A percentile compares a stretch with the other conserved stretches of the same genome.
These are phyloP conservation scores for Heliconius sara DNA, from an alignment of 2,888 invertebrate species.

Conservation along the genomic window DNA sequence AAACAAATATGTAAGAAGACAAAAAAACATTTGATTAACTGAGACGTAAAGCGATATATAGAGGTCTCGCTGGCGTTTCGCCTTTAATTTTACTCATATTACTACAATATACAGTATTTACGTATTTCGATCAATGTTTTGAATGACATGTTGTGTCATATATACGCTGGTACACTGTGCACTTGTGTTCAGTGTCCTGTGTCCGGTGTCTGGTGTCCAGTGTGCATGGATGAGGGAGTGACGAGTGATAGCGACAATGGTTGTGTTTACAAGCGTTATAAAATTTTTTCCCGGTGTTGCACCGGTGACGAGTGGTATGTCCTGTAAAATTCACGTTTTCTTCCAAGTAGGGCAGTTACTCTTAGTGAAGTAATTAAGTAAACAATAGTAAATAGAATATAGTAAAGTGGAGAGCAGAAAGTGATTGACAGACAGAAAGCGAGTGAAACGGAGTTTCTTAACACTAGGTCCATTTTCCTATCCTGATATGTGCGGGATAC, in stretches of 20 bases:
- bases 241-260: not conserved
- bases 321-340: not conserved
- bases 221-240: not conserved
- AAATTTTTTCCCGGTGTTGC: not conserved
- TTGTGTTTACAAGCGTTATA: constrained; percentile 2
- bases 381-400: no score
- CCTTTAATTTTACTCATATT: constrained; percentile 11
- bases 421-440: no score
- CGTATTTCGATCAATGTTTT: constrained; percentile 21
- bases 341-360: not conserved
- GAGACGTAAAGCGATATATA: not conserved
- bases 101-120: not conserved
- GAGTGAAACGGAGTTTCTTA: no score
- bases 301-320: not conserved
- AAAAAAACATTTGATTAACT: not conserved
- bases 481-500: no score
- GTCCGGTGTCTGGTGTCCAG: not conserved
- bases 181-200: not conserved
- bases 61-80: not conserved
- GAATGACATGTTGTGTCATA: constrained; percentile 7
- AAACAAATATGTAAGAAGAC: not conserved
- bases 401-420: no score
- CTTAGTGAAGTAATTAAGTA: no score
- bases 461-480: no score
- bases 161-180: not conserved